Percentiles rank a stretch among this genome's conserved stretches.
Conservation (phyloP, 1,140 invertebrate genomes). For the Plectrocnemia conspersa region DNA sequence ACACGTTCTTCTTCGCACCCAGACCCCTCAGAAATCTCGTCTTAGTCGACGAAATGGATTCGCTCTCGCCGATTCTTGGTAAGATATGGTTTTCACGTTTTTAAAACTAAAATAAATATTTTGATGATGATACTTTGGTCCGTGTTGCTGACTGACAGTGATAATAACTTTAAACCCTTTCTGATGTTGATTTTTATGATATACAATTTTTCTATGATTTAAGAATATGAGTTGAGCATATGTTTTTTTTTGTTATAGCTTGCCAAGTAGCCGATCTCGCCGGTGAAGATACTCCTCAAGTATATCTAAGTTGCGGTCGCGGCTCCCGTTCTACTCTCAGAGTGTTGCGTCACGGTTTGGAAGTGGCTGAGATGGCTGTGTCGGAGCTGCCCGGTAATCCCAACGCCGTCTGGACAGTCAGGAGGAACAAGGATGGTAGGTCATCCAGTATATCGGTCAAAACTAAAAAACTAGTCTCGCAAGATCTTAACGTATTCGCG, state of each 20-base stretch:
- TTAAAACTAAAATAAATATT: not conserved
- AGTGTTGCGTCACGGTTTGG: conserved; percentile 93
- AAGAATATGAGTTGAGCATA: not conserved
- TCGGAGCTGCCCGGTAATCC: conserved; percentile 98
- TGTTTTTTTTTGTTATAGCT: conserved; percentile 36
- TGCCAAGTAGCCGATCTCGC: conserved; percentile 74
- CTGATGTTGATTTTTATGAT: conserved; percentile 15
- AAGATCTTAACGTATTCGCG: not conserved
- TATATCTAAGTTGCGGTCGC: conserved; percentile 93
- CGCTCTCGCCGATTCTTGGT: conserved; percentile 94
- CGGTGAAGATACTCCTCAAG: conserved; percentile 97
- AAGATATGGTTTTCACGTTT: conserved; percentile 31
- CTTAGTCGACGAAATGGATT: conserved; percentile 96
- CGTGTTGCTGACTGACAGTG: conserved; percentile 33
- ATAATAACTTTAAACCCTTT: conserved; percentile 29
- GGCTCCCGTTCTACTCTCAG: conserved; percentile 89
- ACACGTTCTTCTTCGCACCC: conserved; percentile 98
- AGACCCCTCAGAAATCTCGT: conserved; percentile 92
- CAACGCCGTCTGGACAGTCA: conserved; percentile 99
- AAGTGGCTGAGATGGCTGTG: conserved; percentile 99
- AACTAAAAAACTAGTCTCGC: not conserved
- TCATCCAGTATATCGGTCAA: not conserved
- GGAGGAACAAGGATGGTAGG: conserved; percentile 87
- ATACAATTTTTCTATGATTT: conserved; percentile 3
- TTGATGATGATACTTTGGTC: conserved; percentile 34